Percentiles rank a stretch among this genome's conserved stretches.
Evolutionary conservation across 37 sponge, comb jelly and placozoan genomes (phyloP).

Genomic region (Corticium candelabrum): DNA sequence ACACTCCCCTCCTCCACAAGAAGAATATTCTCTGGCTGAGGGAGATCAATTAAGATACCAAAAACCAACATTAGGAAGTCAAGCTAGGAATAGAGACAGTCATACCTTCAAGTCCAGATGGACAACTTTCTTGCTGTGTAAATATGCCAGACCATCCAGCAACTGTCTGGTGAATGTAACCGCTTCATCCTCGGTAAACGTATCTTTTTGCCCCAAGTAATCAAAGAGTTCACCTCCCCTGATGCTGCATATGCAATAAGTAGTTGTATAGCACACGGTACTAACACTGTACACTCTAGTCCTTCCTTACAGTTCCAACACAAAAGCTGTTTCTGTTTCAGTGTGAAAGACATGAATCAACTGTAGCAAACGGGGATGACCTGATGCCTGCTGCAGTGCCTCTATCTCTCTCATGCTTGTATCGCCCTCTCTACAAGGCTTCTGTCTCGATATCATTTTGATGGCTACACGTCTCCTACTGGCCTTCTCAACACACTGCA

Average conservation of each 20-base stretch:
- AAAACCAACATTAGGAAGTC: no score
- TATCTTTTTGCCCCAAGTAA: constrained; percentile 59
- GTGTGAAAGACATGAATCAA: neutral
- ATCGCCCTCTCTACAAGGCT: neutral
- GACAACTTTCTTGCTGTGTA: constrained; percentile 48
- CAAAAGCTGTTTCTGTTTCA: neutral
- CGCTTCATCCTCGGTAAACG: constrained; percentile 49
- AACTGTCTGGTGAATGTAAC: constrained; percentile 49
- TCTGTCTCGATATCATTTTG: neutral
- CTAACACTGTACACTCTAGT: no score
- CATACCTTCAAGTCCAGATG: constrained; percentile 80
- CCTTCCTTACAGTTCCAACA: neutral
- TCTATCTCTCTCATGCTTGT: constrained; percentile 54
- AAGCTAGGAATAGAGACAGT: no score
- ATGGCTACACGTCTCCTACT: neutral
- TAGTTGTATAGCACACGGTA: neutral
- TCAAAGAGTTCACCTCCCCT: constrained; percentile 32
- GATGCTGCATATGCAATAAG: neutral
- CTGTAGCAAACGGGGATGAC: neutral
- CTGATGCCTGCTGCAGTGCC: constrained; percentile 5
- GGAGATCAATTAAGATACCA: neutral
- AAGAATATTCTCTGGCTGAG: neutral
- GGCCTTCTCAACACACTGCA: neutral
- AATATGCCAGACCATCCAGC: constrained; percentile 28
- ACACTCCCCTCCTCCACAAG: neutral